These are phyloP conservation scores for Rhyacichthys aspro DNA, from an alignment of 2,797 vertebrate species.

Conservation along the genomic window DNA sequence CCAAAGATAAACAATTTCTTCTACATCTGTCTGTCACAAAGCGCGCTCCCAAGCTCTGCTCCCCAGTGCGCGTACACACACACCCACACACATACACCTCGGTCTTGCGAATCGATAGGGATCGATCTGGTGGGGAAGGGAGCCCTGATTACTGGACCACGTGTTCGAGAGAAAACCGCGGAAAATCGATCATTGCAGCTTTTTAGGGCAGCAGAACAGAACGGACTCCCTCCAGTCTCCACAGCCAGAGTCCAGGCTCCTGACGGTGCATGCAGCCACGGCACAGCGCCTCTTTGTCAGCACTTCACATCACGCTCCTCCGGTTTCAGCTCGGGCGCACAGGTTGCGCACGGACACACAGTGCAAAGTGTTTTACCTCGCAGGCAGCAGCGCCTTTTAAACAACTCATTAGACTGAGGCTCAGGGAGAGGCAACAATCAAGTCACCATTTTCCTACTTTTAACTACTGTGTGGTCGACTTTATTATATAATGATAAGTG, in stretches of 20 bases:
- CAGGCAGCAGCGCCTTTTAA: neutral
- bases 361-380: constrained; percentile 21
- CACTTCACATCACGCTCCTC: constrained; percentile 64
- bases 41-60: constrained; percentile 56
- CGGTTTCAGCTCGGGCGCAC: constrained; percentile 42
- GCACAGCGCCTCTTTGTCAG: constrained; percentile 60
- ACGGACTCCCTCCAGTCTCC: constrained; percentile 77
- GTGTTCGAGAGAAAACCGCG: constrained; percentile 86
- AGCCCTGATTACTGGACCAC: constrained; percentile 88
- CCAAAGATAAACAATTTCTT: constrained; percentile 76
- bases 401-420: neutral
- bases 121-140: constrained; percentile 86
- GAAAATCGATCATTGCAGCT: constrained; percentile 89
- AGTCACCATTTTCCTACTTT: neutral
- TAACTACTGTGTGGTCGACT: neutral
- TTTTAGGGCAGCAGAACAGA: constrained; percentile 85
- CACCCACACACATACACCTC: constrained; percentile 57
- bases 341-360: constrained; percentile 22
- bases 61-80: constrained; percentile 35
- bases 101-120: constrained; percentile 77
- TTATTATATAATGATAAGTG: neutral
- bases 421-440: neutral
- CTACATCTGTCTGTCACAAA: constrained; percentile 69
- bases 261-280: constrained; percentile 72
- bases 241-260: constrained; percentile 61